Base-by-base conservation (phyloP, 2,113 vertebrate genomes). In the Indicator indicator region DNA sequence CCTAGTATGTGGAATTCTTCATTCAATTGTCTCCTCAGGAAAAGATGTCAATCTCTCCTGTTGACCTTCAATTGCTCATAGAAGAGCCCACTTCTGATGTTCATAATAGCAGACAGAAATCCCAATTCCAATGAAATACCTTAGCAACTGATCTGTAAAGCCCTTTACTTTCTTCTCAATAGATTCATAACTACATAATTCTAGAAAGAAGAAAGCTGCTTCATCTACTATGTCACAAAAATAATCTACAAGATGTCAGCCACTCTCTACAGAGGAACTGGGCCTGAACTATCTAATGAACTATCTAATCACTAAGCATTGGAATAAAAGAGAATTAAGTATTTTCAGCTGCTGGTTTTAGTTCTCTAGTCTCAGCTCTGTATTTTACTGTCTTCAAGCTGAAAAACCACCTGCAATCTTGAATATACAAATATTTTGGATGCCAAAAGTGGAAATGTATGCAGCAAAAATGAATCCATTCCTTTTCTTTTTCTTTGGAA, bases 11-110 rank as follows among this genome's bases (percentile, higher is more conserved):
- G 33, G 21, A 85, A 72, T 78, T 74, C 40, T 48, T 50, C 76
- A n/a, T 28, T 60, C 18, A 10, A 33, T 11, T 77, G n/a, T 62
- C 65, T 62, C 50, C 77, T 71, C 18, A 59, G 38, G 48, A 71
- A 84, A 87, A 64, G 5, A 55, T 19, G 14, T 64, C 71, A 83
- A 50, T 17, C 48, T 65, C 48, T 59, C 40, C 63, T 52, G 40
- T 5, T 67, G 36, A 88, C 32, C 32, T 85, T 12, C 2, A 30
- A 17, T 32, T 55, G 44, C 58, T 85, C 0, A 0, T 3, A 21
- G 50, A 81, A 93, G 8, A 74, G 28, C 11, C 11, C 15, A 19
- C 11, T 20, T 68, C 42, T 64, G 68, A 72, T 71, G 65, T 20
- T 85, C 5, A 4, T 27, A 19, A 82, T 0, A 89, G n/a, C 21